These are phyloP conservation scores for Zoroaster sp. DNA, from an alignment of 53 echinoderm and acorn worm genomes.

Conservation along the genomic window DNA sequence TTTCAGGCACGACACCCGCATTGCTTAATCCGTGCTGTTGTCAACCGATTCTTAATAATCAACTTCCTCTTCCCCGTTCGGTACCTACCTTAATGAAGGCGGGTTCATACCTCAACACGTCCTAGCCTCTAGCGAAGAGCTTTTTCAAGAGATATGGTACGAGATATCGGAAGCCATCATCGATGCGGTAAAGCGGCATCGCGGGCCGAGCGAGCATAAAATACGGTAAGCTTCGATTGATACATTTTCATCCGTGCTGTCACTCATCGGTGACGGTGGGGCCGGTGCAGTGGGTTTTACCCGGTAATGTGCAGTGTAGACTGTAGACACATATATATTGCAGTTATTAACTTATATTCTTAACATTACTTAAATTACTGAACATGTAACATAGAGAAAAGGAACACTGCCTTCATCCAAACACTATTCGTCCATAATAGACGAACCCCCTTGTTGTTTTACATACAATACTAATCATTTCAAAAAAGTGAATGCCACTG, in stretches of 20 bases:
- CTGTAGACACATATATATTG: too few relatives aligned
- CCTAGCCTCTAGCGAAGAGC: background rate
- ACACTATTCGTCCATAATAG: too few relatives aligned
- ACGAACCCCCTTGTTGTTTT: too few relatives aligned
- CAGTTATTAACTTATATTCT: too few relatives aligned
- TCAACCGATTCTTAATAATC: background rate
- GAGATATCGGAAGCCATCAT: background rate
- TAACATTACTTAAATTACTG: too few relatives aligned
- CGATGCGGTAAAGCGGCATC: background rate
- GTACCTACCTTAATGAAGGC: constrained; percentile 22
- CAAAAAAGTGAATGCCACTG: too few relatives aligned
- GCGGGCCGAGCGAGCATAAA: background rate
- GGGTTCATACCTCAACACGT: background rate
- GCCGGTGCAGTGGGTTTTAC: background rate
- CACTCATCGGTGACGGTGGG: background rate
- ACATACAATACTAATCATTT: too few relatives aligned
- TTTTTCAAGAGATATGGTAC: background rate
- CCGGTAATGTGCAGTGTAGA: background rate
- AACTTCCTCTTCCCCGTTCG: background rate
- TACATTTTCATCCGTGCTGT: background rate
- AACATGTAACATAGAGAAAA: too few relatives aligned
- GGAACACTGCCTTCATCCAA: too few relatives aligned
- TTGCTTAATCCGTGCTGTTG: constrained; percentile 11
- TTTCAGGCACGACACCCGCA: background rate
- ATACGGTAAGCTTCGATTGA: background rate